Evolutionary conservation across 2,888 invertebrate genomes (phyloP).

Genomic region (Piscicola geometra): DNA sequence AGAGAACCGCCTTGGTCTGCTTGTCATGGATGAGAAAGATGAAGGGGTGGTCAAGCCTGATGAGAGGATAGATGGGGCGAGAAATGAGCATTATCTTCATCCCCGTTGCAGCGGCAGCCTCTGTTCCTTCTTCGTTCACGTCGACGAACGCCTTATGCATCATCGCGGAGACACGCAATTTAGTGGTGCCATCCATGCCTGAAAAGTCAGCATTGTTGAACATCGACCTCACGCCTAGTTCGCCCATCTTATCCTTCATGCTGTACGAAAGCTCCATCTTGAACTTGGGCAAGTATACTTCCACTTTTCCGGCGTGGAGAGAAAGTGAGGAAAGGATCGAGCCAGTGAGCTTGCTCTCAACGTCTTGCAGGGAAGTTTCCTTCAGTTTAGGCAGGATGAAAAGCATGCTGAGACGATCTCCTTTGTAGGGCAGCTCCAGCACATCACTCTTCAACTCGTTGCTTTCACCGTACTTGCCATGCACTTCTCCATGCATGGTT

Average conservation of each 20-base stretch:
- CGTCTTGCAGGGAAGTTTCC: constrained; percentile 25
- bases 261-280: constrained; percentile 41
- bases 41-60: constrained; percentile 42
- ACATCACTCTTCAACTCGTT: constrained; percentile 47
- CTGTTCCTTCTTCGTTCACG: constrained; percentile 47
- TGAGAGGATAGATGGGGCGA: constrained; percentile 6
- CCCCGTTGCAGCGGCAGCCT: constrained; percentile 47
- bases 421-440: constrained; percentile 66
- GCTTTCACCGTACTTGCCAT: neutral
- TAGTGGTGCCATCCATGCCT: constrained; percentile 46
- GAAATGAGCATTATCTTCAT: constrained; percentile 27
- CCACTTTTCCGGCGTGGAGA: constrained; percentile 28
- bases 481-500: constrained; percentile 12
- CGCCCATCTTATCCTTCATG: constrained; percentile 35
- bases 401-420: constrained; percentile 41
- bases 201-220: constrained; percentile 50
- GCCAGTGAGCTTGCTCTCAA: constrained; percentile 33
- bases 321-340: constrained; percentile 25
- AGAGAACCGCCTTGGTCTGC: constrained; percentile 38
- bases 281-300: constrained; percentile 42
- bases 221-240: constrained; percentile 41
- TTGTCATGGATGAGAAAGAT: constrained; percentile 42
- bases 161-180: constrained; percentile 48
- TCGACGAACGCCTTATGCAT: constrained; percentile 52
- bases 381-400: constrained; percentile 40